Base-by-base conservation (phyloP, 2,888 invertebrate genomes). In the Amphipoea oculea region DNA sequence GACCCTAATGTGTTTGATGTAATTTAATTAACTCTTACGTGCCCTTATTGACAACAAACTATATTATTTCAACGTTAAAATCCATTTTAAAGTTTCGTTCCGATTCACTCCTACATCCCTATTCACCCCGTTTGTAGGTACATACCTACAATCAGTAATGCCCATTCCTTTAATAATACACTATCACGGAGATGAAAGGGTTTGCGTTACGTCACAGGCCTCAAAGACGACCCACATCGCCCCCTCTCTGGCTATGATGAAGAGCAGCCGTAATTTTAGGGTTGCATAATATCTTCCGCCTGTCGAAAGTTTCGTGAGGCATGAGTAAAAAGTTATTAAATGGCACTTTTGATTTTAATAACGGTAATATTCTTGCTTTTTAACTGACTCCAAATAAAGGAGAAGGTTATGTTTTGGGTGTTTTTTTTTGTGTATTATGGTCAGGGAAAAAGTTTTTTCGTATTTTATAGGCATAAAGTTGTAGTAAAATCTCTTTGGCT, bases 181-280 rank as follows among this genome's bases (percentile, higher is more conserved):
- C 51, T 63, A 69, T 86, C 71, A 62, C 9, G 14, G 14, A 78
- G 69, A 78, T 84, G 72, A 86, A 86, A 78, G 83, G 86, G 66
- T 48, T 36, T 17, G 40, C 42, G 63, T 86, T 68, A 86, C 87
- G 79, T 73, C 87, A 75, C n/a, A n/a, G 51, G 0, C 60, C 66
- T 70, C 87, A 86, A 83, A 84, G 84, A 62, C 65, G 87, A 83
- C 87, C 87, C 75, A 84, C 68, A 76, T 73, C 40, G n/a, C 48
- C 6, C 62, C 42, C 69, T 81, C 62, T 71, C 62, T 29, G 17
- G 48, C 29, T 67, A 45, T 67, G 78, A 62, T 65, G 66, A 66
- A 83, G 60, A 62, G 29, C 36, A 51, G 29, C 45, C 60, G 60
- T 20, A 1, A 76, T 69, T 65, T 72, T 54, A 86, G 72, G 83